These are phyloP conservation scores for Chaunax sp. DNA, from an alignment of 2,797 vertebrate species.

Conservation along the genomic window DNA sequence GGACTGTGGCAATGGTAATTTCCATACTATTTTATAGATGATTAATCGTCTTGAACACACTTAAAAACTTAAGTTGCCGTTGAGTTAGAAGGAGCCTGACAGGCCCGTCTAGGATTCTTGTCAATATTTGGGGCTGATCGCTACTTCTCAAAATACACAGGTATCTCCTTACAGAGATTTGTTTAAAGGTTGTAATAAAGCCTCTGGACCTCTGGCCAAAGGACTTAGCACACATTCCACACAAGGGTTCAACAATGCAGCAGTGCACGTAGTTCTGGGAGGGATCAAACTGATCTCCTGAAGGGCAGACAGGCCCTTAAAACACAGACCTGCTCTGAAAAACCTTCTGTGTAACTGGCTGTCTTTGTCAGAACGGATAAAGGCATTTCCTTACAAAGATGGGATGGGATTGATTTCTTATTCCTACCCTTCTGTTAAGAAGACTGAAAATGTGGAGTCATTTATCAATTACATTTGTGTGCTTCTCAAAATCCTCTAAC, in stretches of 20 bases:
- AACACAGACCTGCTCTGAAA: constrained; percentile 2
- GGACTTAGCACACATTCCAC: constrained; percentile 72
- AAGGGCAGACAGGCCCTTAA: constrained; percentile 38
- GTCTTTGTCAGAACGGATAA: constrained; percentile 16
- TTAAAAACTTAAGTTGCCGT: not conserved
- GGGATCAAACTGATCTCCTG: constrained; percentile 49
- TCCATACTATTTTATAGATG: too few relatives aligned
- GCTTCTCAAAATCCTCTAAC: not conserved
- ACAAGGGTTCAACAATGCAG: constrained; percentile 70
- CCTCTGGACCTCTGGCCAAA: constrained; percentile 47
- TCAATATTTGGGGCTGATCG: constrained; percentile 44
- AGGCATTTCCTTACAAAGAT: constrained; percentile 35
- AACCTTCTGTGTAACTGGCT: constrained; percentile 33
- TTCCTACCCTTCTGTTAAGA: not conserved
- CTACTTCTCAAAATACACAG: constrained; percentile 67
- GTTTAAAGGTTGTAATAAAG: constrained; percentile 69
- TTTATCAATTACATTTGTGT: not conserved
- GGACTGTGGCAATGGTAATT: too few relatives aligned
- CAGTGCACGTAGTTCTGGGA: constrained; percentile 39
- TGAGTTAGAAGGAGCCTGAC: not conserved
- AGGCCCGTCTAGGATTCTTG: constrained; percentile 9
- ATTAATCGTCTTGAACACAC: too few relatives aligned
- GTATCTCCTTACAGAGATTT: constrained; percentile 67
- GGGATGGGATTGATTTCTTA: constrained; percentile 14
- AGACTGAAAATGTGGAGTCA: not conserved